Percentiles rank a stretch among this genome's conserved stretches.
Conservation (phyloP, 2,113 vertebrate genomes). For the Antigone vipio region DNA sequence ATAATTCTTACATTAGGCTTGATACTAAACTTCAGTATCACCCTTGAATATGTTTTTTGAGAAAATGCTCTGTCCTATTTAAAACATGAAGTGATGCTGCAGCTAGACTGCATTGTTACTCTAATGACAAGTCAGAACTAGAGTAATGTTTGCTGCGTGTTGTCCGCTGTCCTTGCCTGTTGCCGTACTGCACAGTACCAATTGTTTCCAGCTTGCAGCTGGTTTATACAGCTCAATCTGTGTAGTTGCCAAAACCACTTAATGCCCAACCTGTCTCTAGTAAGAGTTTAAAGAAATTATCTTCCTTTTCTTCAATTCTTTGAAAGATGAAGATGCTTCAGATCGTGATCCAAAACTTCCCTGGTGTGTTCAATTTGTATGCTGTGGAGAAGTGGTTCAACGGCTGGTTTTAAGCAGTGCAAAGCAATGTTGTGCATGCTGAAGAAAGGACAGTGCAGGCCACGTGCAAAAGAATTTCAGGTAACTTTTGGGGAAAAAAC, state of each 20-base stretch:
- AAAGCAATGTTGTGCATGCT: background rate
- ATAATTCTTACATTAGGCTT: background rate
- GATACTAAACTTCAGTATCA: background rate
- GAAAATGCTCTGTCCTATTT: background rate
- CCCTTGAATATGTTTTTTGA: background rate
- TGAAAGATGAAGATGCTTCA: background rate
- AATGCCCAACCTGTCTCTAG: conserved; percentile 4
- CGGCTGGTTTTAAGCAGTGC: background rate
- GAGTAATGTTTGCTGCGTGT: background rate
- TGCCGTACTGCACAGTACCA: background rate
- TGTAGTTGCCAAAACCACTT: background rate
- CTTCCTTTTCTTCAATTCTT: background rate
- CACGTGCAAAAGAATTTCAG: background rate
- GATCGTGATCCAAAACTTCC: background rate
- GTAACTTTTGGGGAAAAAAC: background rate
- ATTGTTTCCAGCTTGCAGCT: conserved; percentile 16
- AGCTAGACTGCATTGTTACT: background rate
- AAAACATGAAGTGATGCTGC: background rate
- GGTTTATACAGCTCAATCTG: background rate
- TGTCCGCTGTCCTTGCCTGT: background rate
- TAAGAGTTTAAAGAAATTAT: background rate
- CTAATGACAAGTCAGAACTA: background rate
- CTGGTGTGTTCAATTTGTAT: rapidly evolving
- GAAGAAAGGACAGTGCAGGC: background rate
- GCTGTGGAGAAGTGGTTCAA: background rate